Evolutionary conservation across 1,140 invertebrate species (phyloP), one percentile per base, ranked within the genome.

Genomic region (Cydia amplana): DNA sequence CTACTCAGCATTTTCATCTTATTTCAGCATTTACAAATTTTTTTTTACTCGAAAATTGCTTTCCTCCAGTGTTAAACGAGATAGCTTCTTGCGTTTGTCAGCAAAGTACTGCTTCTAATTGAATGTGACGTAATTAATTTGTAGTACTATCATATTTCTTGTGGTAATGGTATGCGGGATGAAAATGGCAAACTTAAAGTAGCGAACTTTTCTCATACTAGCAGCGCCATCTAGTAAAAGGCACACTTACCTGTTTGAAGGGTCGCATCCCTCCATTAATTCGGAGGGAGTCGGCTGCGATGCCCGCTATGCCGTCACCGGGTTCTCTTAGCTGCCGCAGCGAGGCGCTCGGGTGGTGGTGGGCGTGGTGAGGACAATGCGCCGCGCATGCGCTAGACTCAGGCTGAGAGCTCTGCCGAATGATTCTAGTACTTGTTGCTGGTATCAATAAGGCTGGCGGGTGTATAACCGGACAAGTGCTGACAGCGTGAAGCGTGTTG

Each of bases 221-320:
- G 75, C 81, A 79, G 78, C 84, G 87, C 88, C 90, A 91, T 84
- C 90, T 91, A 82, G 49, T 77, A 78, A 73, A 64, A 75, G 28
- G 73, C 51, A 60, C 76, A 81, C 93, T 94, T 95, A 98, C 97
- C 96, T 99, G 98, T 93, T 98, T 98, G 93, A 99, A 99, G 83
- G 98, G 98, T 81, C 98, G 95, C 93, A 99, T 97, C 77, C 98
- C 98, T 72, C 98, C 98, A 94, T 99, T 99, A 93, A 99, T 98
- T 80, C 98, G 95, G 82, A 99, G 95, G 43, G 98, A 99, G 93
- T 99, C 98, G n/a, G 98, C 98, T 1, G 98, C 98, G 85, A 99
- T 99, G 84, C 97, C 97, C n/a, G 97, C 97, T 76, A 98, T 98
- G 72, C 97, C 97, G 87, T 98, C 97, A 46, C 95, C 95, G 23